These are phyloP conservation scores for Stichodactyla mertensii DNA, from an alignment of 64 coral and sea anemone genomes.

Conservation along the genomic window DNA sequence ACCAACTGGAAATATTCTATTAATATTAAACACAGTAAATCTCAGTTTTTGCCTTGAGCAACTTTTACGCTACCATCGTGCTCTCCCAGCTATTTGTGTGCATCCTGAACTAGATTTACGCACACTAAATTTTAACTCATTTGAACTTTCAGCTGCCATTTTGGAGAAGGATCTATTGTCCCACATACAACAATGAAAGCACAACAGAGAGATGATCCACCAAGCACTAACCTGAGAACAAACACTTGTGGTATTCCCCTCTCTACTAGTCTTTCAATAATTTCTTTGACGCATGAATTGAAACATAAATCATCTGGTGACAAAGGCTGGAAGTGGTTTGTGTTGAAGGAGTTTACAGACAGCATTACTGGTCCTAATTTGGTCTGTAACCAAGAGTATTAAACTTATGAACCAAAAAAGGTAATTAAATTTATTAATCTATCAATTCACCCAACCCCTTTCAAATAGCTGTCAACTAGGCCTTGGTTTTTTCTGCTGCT, in stretches of 20 bases:
- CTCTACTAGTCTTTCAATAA: slow-evolving; percentile 33
- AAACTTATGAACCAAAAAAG: neutral
- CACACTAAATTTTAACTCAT: too few relatives aligned
- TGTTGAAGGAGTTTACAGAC: slow-evolving; percentile 59
- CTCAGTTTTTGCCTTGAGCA: too few relatives aligned
- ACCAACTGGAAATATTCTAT: too few relatives aligned
- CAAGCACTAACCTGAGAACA: slow-evolving; percentile 52
- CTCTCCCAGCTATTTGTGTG: too few relatives aligned
- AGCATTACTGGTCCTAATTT: slow-evolving; percentile 57
- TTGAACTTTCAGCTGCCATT: too few relatives aligned
- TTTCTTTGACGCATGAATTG: slow-evolving; percentile 27
- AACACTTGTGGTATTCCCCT: slow-evolving; percentile 62
- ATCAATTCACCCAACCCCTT: neutral
- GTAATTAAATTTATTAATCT: neutral
- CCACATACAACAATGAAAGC: too few relatives aligned
- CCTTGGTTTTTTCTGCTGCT: too few relatives aligned
- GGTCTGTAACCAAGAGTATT: slow-evolving; percentile 28
- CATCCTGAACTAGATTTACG: too few relatives aligned
- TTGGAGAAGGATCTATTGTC: too few relatives aligned
- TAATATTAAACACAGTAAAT: too few relatives aligned
- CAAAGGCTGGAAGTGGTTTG: slow-evolving; percentile 4
- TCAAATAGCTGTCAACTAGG: neutral
- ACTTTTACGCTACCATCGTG: too few relatives aligned
- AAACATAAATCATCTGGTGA: slow-evolving; percentile 9
- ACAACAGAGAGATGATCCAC: neutral